These are phyloP conservation scores for Plebejus anna DNA, from an alignment of 2,888 invertebrate species.

Conservation along the genomic window DNA sequence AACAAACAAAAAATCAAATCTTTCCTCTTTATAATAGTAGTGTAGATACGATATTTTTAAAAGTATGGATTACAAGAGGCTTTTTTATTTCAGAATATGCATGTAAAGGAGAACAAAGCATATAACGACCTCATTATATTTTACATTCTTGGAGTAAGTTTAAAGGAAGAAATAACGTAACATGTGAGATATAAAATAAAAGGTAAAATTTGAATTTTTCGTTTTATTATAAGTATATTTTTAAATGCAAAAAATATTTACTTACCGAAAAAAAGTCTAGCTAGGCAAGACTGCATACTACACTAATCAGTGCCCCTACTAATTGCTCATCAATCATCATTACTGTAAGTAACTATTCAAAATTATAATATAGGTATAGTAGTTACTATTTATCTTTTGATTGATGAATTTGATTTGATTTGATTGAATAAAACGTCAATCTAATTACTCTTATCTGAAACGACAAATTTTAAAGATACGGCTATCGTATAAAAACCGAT, in stretches of 20 bases:
- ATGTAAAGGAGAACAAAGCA: background rate
- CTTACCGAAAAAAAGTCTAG: background rate
- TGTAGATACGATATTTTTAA: background rate
- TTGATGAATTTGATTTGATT: background rate
- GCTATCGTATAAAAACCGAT: slow-evolving; percentile 4
- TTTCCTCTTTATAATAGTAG: no score
- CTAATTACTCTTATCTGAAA: background rate
- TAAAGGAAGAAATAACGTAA: background rate
- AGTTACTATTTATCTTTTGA: background rate
- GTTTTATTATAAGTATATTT: background rate
- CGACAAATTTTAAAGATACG: slow-evolving; percentile 2
- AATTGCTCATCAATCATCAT: background rate
- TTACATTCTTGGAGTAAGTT: background rate
- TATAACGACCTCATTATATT: background rate
- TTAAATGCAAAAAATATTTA: background rate
- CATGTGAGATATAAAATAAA: background rate
- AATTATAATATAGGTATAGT: no score
- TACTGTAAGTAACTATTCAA: no score
- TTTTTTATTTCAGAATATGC: background rate
- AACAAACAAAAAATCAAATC: no score
- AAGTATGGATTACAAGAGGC: background rate
- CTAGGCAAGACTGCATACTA: background rate
- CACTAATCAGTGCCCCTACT: background rate
- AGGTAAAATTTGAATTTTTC: background rate
- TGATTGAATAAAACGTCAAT: background rate